Base-by-base conservation (phyloP, 35 echinoderm and acorn worm genomes). In the Ophiothrix spiculata region DNA sequence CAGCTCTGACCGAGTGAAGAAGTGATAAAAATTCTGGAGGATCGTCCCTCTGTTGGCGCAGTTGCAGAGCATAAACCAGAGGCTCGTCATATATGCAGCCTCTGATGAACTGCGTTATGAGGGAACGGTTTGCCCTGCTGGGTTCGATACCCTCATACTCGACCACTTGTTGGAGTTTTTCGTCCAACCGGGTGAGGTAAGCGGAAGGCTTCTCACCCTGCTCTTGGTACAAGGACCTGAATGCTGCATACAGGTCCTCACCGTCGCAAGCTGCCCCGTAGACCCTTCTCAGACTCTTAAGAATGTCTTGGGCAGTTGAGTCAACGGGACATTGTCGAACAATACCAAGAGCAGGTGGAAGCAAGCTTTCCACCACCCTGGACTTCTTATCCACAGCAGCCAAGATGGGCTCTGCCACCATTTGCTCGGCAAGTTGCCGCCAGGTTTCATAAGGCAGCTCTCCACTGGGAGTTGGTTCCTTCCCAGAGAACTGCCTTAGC, bases 401-500 rank as follows among this genome's bases (percentile, higher is more conserved):
- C 0, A 87, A 8, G 32, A 35, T 21, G 0, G 46, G 1, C 35
- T 91, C 90, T 0, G 81, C 84, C 1, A 87, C 35, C 77, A 91
- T 60, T 56, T 91, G 90, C 12, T 75, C 39, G 21, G 90, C 90
- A 31, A 77, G 90, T 39, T 79, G 56, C 23, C 45, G 31, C 90
- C 90, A 87, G 36, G 84, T 87, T 40, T 80, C 56, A 35, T 46
- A 91, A 36, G 75, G 40, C 21, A 87, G 49, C 78, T 87, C 78
- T 39, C 90, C 90, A 81, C 6, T 81, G 1, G 90, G 76, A 29
- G 64, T n/a, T 14, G 90, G 90, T 1, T 28, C 0, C 56, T 86
- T 86, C 31, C 84, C 90, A 6, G 90, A 91, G 37, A 87, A 87
- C 6, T 77, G 60, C 8, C 90, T 17, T 25, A 91, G 84, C n/a